Conservation (phyloP, 2,797 vertebrate species). For the Amniataba percoides region DNA sequence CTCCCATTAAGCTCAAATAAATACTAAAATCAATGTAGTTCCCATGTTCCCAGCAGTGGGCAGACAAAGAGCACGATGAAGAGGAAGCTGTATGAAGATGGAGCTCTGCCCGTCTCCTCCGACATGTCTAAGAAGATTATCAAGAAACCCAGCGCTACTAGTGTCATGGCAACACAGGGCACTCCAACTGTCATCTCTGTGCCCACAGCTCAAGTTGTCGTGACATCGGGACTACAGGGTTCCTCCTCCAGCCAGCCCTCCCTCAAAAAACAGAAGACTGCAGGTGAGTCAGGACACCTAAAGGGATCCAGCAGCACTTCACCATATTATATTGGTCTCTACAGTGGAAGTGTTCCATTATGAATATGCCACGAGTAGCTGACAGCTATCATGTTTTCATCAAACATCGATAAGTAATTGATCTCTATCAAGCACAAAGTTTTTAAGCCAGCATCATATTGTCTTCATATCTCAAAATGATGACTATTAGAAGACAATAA, state of each 20-base stretch:
- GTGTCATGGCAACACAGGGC: conserved; percentile 65
- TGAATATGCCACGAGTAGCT: neutral
- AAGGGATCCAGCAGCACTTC: neutral
- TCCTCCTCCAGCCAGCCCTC: conserved; percentile 63
- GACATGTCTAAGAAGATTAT: conserved; percentile 87
- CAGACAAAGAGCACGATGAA: conserved; percentile 90
- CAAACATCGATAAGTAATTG: neutral
- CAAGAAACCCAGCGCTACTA: conserved; percentile 80
- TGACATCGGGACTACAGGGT: conserved; percentile 66
- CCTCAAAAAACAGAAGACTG: conserved; percentile 89
- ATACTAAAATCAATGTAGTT: conserved; percentile 22
- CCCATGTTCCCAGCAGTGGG: conserved; percentile 71
- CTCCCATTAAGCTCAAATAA: neutral
- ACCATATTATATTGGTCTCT: neutral
- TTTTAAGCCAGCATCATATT: too few species aligned
- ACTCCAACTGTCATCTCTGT: conserved; percentile 68
- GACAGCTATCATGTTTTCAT: too few species aligned
- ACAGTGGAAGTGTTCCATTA: neutral
- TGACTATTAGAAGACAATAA: neutral
- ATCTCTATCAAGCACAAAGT: neutral
- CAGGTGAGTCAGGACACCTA: conserved; percentile 76
- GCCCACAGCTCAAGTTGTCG: conserved; percentile 71
- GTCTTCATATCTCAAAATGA: neutral
- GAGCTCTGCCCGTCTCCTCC: conserved; percentile 76
- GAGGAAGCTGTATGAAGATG: conserved; percentile 90